A percentile compares a stretch with the other conserved stretches of the same genome.
These are phyloP conservation scores for Sebastes fasciatus DNA, from an alignment of 2,113 vertebrate genomes.

Conservation along the genomic window DNA sequence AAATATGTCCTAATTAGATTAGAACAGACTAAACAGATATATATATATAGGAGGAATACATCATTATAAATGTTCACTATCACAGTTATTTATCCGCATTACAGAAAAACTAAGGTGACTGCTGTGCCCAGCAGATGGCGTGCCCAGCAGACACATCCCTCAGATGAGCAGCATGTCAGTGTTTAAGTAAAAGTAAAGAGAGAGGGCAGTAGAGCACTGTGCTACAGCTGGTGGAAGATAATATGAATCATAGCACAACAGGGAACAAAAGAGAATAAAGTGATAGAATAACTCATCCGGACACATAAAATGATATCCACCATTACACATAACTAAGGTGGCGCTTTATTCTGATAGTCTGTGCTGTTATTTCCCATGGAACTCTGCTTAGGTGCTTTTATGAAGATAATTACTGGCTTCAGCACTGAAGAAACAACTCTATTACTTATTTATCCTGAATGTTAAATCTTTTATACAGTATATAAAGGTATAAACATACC, in stretches of 20 bases:
- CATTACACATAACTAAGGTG: conserved; percentile 16
- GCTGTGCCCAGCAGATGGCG: conserved; percentile 66
- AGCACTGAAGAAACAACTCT: background rate
- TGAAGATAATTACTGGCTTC: conserved; percentile 5
- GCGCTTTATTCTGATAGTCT: background rate
- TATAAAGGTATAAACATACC: too few species aligned
- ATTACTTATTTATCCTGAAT: background rate
- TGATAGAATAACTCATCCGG: conserved; percentile 31
- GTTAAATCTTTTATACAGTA: too few species aligned
- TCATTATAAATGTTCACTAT: background rate
- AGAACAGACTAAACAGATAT: background rate
- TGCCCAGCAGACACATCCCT: background rate
- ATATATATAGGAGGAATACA: background rate
- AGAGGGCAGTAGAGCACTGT: conserved; percentile 71
- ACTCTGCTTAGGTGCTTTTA: conserved; percentile 6
- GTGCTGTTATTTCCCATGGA: conserved; percentile 26
- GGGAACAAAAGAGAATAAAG: background rate
- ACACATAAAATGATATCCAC: conserved; percentile 19
- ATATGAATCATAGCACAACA: background rate
- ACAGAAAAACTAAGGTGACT: background rate
- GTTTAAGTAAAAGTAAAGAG: conserved; percentile 19
- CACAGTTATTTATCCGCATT: background rate
- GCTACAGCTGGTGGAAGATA: background rate
- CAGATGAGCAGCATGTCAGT: background rate
- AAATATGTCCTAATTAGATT: background rate